Conservation (phyloP, 2,113 vertebrate species). For the Triplophysa dalaica region DNA sequence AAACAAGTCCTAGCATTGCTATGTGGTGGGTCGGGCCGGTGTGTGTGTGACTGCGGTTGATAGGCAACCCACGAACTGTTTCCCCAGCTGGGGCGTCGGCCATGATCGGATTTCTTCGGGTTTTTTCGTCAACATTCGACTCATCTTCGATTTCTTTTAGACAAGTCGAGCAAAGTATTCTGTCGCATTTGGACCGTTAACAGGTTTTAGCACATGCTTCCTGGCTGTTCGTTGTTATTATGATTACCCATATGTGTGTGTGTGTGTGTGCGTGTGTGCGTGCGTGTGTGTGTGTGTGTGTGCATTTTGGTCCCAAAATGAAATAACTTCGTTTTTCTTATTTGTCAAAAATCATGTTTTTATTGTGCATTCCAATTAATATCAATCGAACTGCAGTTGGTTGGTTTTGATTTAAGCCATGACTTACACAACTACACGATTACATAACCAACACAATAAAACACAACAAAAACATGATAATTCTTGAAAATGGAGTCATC, state of each 20-base stretch:
- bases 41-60: slow-evolving; percentile 19
- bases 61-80: slow-evolving; percentile 39
- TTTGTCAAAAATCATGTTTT: too few species aligned
- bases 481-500: too few species aligned
- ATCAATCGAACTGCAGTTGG: too few species aligned
- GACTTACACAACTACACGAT: too few species aligned
- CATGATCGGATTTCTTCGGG: neutral
- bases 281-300: too few species aligned
- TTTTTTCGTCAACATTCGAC: neutral
- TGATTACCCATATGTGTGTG: neutral
- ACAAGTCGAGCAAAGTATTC: neutral
- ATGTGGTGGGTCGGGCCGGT: slow-evolving; percentile 22
- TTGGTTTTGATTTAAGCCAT: too few species aligned
- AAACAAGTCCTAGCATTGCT: slow-evolving; percentile 34
- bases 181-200: neutral
- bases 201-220: neutral
- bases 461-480: too few species aligned
- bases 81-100: slow-evolving; percentile 26
- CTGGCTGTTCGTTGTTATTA: neutral
- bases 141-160: neutral
- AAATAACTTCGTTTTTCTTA: too few species aligned
- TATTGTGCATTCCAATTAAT: too few species aligned
- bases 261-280: too few species aligned
- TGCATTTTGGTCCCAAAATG: too few species aligned
- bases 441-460: too few species aligned